Percentiles rank a stretch among this genome's conserved stretches.
Evolutionary conservation across 1,140 invertebrate genomes (phyloP).

Genomic region (Cydia amplana): DNA sequence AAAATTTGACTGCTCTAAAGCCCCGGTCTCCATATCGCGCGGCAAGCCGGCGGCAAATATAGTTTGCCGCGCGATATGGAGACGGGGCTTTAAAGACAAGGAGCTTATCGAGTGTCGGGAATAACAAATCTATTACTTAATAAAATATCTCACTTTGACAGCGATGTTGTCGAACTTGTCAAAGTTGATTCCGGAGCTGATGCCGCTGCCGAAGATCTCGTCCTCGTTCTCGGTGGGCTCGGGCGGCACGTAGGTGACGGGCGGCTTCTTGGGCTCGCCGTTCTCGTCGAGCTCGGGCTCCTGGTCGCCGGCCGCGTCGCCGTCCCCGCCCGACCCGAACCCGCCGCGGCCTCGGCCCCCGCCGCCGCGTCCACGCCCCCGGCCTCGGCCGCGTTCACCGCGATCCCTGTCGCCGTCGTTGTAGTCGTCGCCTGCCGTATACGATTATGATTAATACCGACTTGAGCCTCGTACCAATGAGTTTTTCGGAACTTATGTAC

Average conservation of each 20-base stretch:
- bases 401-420: conserved; percentile 48
- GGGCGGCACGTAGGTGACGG: conserved; percentile 90
- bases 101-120: too few species aligned
- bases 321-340: conserved; percentile 43
- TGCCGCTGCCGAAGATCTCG: conserved; percentile 85
- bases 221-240: conserved; percentile 86
- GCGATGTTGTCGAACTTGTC: conserved; percentile 91
- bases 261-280: conserved; percentile 71
- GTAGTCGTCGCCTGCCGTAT: conserved; percentile 39
- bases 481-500: too few species aligned
- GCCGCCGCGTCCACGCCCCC: conserved; percentile 39
- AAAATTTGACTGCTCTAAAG: too few species aligned
- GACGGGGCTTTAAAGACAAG: too few species aligned
- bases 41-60: too few species aligned
- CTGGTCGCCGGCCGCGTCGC: conserved; percentile 38
- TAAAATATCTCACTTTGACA: conserved; percentile 83
- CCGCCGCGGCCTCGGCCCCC: conserved; percentile 50
- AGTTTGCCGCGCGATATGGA: too few species aligned
- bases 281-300: conserved; percentile 46
- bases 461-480: too few species aligned
- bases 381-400: conserved; percentile 46
- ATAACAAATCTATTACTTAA: neutral
- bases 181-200: conserved; percentile 93
- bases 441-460: conserved; percentile 46
- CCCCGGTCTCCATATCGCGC: too few species aligned